A percentile compares a stretch with the other conserved stretches of the same genome.
Evolutionary conservation across 2,888 invertebrate genomes (phyloP).

Genomic region (Drosophila cracens): DNA sequence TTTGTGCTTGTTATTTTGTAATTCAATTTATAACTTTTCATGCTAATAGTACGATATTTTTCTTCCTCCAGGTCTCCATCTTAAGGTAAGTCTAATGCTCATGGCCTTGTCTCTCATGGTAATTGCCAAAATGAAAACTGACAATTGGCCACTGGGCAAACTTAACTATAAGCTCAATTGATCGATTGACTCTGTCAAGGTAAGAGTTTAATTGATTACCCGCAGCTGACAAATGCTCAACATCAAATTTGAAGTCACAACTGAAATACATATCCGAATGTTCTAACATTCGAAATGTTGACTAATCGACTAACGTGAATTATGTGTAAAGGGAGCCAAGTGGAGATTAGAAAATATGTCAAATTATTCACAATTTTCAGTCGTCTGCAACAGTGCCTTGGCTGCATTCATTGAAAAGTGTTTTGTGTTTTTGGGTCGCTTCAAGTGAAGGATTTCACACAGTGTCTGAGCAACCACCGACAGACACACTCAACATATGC

Average conservation of each 20-base stretch:
- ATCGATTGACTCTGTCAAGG: constrained; percentile 20
- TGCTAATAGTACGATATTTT: neutral
- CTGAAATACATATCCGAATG: neutral
- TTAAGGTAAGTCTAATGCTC: neutral
- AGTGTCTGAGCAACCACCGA: neutral
- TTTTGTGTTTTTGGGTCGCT: constrained; percentile 53
- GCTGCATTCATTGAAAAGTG: constrained; percentile 14
- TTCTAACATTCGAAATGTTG: constrained; percentile 2
- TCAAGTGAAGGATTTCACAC: constrained; percentile 25
- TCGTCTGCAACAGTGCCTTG: neutral
- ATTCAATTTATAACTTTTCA: neutral
- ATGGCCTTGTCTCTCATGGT: neutral
- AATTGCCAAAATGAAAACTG: constrained; percentile 12
- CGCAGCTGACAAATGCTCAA: constrained; percentile 1
- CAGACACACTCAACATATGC: neutral
- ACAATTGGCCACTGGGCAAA: neutral
- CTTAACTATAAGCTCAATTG: neutral
- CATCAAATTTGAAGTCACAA: neutral
- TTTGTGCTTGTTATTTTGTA: neutral
- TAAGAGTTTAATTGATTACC: constrained; percentile 25
- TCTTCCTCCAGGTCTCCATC: neutral
- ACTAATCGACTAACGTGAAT: neutral
- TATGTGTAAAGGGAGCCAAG: constrained; percentile 13
- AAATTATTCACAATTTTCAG: constrained; percentile 17
- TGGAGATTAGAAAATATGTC: neutral